Percentiles rank a stretch among this genome's conserved stretches.
phyloP scores from a whole-genome alignment of 2,113 vertebrate species.

The Poicephalus gulielmi region DNA sequence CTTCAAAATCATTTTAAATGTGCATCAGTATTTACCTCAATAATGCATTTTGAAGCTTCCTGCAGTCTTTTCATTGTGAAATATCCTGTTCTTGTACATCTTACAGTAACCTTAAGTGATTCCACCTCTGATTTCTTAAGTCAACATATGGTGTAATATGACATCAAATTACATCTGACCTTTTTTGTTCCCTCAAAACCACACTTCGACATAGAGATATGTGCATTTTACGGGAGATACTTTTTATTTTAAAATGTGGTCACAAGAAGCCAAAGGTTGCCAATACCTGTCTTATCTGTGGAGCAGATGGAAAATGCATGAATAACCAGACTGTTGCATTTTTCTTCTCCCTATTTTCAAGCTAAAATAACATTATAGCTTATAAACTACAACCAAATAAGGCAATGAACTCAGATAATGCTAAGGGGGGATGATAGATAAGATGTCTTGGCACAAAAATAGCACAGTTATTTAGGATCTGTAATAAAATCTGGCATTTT shows the following conservation, averaged over 20 bases:
- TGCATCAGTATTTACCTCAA: background rate
- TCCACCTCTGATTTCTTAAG: background rate
- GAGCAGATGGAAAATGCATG: background rate
- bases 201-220: background rate
- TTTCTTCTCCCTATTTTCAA: conserved; percentile 21
- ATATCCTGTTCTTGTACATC: background rate
- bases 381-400: conserved; percentile 16
- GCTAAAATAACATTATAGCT: conserved; percentile 15
- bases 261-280: background rate
- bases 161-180: background rate
- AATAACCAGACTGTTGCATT: background rate
- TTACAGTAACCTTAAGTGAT: background rate
- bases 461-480: background rate
- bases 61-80: background rate
- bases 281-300: background rate
- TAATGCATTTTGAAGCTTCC: background rate
- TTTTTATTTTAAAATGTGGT: background rate
- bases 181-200: background rate
- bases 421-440: background rate
- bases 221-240: background rate
- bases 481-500: conserved; percentile 5
- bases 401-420: background rate
- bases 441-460: background rate
- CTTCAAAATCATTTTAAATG: background rate
- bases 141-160: background rate